Evolutionary conservation across 2,113 vertebrate genomes (phyloP), one percentile per base, ranked within the genome.

Genomic region (Gobio gobio): DNA sequence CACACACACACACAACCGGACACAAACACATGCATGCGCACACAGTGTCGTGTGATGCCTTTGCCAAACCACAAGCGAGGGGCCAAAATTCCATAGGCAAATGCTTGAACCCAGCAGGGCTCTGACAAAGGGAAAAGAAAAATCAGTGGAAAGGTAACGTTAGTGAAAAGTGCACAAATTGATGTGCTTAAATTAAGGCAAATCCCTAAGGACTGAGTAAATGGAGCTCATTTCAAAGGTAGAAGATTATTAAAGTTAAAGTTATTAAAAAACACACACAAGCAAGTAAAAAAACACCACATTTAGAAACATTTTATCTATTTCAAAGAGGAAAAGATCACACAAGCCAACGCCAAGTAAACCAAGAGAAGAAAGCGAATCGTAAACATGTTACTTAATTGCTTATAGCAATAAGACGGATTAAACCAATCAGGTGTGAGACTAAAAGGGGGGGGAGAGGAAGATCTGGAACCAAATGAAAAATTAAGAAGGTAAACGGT

Each of bases 31-130:
- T 58, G 78, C 86, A 83, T 59, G 63, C 82, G 80, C 86, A 83
- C 63, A 83, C 75, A 81, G 92, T 93, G 94, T 92, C 93, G 92
- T 96, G 94, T 94, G 95, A 95, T 95, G 94, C 82, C 91, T 91
- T 88, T 95, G 95, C 95, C 96, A 96, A 96, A 94, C 95, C 95
- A 94, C 94, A 94, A 95, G 93, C 93, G 90, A 96, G 93, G 92
- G 93, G 90, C 94, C 88, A 94, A 93, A 95, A 96, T 95, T 95
- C 95, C 94, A 93, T 92, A 92, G 93, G 94, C 95, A 94, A 96
- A 96, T 92, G 93, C 93, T 93, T 91, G 88, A 94, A 92, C 91
- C 95, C 91, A 88, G 89, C 93, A 93, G 87, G 92, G 90, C 83
- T 86, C 87, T 80, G 26, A 82, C 64, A 85, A 86, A 82, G 47